Evolutionary conservation across 2,797 vertebrate genomes (phyloP).

Genomic region (Numenius phaeopus): DNA sequence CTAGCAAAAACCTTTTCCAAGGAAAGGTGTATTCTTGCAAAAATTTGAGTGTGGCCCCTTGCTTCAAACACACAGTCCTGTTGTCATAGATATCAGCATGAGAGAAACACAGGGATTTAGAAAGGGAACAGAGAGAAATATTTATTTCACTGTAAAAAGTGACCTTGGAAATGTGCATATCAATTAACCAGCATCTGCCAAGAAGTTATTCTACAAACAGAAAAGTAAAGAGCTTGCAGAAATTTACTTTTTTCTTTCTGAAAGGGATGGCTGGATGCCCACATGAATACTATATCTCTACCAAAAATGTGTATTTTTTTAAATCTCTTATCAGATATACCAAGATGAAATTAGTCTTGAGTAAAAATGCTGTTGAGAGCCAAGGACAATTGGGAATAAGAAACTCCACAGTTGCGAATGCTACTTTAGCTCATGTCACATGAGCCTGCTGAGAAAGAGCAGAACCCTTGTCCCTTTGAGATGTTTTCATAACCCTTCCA

Average conservation of each 20-base stretch:
- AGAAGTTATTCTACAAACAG: constrained; percentile 58
- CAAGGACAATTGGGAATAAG: neutral
- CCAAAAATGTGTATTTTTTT: constrained; percentile 33
- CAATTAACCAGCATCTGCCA: constrained; percentile 68
- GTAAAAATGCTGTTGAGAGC: constrained; percentile 2
- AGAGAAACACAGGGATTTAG: neutral
- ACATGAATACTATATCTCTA: constrained; percentile 39
- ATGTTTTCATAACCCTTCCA: constrained; percentile 7
- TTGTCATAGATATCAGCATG: neutral
- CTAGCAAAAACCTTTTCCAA: neutral
- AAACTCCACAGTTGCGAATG: neutral
- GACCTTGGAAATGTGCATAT: constrained; percentile 72
- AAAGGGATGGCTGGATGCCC: constrained; percentile 61
- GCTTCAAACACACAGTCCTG: neutral
- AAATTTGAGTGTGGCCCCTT: neutral
- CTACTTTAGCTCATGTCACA: neutral
- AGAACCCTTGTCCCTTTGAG: neutral
- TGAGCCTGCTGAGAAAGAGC: neutral
- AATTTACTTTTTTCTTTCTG: constrained; percentile 25
- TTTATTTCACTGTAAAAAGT: constrained; percentile 44
- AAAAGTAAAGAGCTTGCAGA: constrained; percentile 43
- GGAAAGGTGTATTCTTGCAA: neutral
- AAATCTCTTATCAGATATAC: constrained; percentile 55
- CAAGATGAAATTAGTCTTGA: constrained; percentile 47
- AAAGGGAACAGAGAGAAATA: constrained; percentile 18